phyloP scores from a whole-genome alignment of 2,888 invertebrate genomes.

The Drosophila niveifrons region DNA sequence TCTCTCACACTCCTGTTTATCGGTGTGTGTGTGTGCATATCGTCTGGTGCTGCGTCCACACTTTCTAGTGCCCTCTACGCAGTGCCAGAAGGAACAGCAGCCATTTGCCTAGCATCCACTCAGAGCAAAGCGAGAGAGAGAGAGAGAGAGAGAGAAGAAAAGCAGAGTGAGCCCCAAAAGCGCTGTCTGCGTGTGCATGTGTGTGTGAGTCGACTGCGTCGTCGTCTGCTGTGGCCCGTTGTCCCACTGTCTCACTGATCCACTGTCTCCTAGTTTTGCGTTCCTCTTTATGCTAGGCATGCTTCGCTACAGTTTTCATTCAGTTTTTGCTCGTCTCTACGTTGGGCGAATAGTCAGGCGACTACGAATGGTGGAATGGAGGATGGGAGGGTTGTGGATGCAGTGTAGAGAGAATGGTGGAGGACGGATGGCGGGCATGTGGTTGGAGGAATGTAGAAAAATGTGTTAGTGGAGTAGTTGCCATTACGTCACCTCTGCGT shows the following conservation, averaged over 20 bases:
- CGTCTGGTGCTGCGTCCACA: conserved; percentile 30
- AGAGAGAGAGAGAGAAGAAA: conserved; percentile 9
- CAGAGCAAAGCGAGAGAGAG: conserved; percentile 25
- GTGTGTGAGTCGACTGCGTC: conserved; percentile 16
- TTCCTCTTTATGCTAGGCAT: conserved; percentile 46
- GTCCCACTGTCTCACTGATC: conserved; percentile 19
- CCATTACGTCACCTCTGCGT: conserved; percentile 84
- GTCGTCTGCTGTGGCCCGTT: conserved; percentile 9
- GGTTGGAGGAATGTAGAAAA: conserved; percentile 84
- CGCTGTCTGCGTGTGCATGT: conserved; percentile 19
- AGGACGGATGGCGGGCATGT: conserved; percentile 30
- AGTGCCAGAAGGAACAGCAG: conserved; percentile 29
- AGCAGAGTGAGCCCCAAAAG: conserved; percentile 1
- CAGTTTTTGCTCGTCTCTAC: conserved; percentile 49
- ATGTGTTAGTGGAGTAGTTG: conserved; percentile 86
- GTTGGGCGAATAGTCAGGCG: conserved; percentile 16
- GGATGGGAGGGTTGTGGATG: neutral
- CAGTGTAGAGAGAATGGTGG: conserved; percentile 15
- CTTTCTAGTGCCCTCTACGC: conserved; percentile 57
- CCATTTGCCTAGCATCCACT: conserved; percentile 59
- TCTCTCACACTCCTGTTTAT: conserved; percentile 4
- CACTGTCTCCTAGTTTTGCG: conserved; percentile 34
- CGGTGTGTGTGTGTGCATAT: conserved; percentile 13
- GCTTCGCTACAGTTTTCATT: conserved; percentile 60
- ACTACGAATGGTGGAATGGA: conserved; percentile 9